A percentile compares a stretch with the other conserved stretches of the same genome.
These are phyloP conservation scores for Himantopus leucocephalus DNA, from an alignment of 2,113 vertebrate species.

Conservation along the genomic window DNA sequence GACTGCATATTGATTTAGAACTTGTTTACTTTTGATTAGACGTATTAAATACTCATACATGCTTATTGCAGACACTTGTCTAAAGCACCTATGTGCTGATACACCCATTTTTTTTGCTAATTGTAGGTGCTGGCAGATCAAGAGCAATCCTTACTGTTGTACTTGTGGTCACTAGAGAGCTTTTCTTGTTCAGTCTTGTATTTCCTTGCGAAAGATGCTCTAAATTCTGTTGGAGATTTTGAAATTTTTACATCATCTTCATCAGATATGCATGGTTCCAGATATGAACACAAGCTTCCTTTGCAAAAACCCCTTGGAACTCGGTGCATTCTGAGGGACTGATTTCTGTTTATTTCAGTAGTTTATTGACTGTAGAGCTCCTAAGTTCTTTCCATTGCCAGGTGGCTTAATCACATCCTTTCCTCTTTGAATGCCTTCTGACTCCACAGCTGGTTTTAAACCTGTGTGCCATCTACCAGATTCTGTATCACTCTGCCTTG, in stretches of 20 bases:
- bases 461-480: neutral
- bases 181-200: neutral
- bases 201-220: neutral
- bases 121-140: neutral
- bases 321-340: neutral
- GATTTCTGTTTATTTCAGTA: neutral
- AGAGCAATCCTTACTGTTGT: neutral
- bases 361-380: neutral
- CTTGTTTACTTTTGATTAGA: neutral
- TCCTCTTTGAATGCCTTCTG: neutral
- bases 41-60: neutral
- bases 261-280: neutral
- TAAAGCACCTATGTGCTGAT: neutral
- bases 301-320: neutral
- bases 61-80: neutral
- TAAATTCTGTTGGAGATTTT: neutral
- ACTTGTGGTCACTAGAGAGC: neutral
- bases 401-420: neutral
- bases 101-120: neutral
- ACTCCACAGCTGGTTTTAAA: neutral
- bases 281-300: neutral
- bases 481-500: neutral
- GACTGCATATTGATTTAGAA: neutral
- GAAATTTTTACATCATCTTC: neutral
- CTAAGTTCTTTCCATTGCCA: neutral